Conservation (phyloP, 2,888 invertebrate genomes). For the Phragmatobia fuliginosa region DNA sequence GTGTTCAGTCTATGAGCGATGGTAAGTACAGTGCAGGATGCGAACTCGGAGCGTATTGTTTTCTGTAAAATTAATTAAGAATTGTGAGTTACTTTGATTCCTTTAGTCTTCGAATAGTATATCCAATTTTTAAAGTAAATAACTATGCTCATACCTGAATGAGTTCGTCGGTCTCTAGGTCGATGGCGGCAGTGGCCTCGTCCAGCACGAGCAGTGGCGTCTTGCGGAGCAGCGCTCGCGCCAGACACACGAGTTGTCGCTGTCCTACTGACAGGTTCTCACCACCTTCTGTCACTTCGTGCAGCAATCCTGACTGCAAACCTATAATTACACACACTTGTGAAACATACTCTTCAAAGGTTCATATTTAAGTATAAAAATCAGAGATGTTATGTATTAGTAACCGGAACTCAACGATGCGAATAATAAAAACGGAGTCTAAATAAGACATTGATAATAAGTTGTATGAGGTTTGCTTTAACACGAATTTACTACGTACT, state of each 20-base stretch:
- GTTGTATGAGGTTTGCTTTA: too few species aligned
- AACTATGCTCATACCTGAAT: conserved; percentile 88
- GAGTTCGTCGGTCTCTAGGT: conserved; percentile 95
- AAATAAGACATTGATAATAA: too few species aligned
- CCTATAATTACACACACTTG: conserved; percentile 71
- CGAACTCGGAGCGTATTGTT: conserved; percentile 95
- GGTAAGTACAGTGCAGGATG: conserved; percentile 94
- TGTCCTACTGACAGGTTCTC: conserved; percentile 97
- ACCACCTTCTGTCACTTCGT: conserved; percentile 96
- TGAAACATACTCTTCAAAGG: neutral
- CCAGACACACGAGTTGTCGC: conserved; percentile 94
- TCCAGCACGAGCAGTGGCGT: conserved; percentile 94
- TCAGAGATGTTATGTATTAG: too few species aligned
- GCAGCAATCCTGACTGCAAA: conserved; percentile 91
- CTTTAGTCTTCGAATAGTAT: too few species aligned
- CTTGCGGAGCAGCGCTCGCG: conserved; percentile 94
- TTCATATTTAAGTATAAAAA: too few species aligned
- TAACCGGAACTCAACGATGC: too few species aligned
- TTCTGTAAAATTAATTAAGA: conserved; percentile 81
- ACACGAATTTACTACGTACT: too few species aligned
- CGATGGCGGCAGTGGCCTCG: conserved; percentile 96
- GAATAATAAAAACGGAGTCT: too few species aligned
- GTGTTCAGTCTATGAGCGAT: conserved; percentile 98
- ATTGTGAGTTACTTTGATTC: too few species aligned
- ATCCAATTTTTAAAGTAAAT: neutral